Conservation (phyloP, 1,140 invertebrate genomes). For the Macrobrachium nipponense region DNA sequence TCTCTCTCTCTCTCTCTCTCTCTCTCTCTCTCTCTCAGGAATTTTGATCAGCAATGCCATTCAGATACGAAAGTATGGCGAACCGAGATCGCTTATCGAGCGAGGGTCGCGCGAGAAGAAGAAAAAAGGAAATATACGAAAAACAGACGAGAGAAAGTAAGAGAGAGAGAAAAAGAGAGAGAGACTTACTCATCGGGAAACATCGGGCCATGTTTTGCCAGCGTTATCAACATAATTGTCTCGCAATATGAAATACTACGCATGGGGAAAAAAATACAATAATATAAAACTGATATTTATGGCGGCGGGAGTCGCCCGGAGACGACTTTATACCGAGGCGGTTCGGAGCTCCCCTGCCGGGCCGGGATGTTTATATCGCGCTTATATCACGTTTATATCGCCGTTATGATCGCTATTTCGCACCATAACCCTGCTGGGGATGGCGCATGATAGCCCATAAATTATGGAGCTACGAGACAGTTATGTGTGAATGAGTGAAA, state of each 20-base stretch:
- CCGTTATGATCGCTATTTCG: conserved; percentile 49
- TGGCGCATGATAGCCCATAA: conserved; percentile 50
- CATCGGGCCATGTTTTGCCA: conserved; percentile 7
- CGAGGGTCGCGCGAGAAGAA: neutral
- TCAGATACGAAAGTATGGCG: no score
- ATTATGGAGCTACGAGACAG: conserved; percentile 40
- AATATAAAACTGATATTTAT: conserved; percentile 40
- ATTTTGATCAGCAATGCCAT: no score
- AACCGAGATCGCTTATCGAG: no score
- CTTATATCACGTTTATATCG: conserved; percentile 41
- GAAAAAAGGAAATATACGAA: neutral
- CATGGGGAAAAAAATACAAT: conserved; percentile 16
- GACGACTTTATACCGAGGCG: conserved; percentile 26
- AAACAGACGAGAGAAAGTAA: neutral
- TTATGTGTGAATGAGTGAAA: conserved; percentile 23
- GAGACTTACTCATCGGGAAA: no score
- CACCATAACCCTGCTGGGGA: conserved; percentile 41
- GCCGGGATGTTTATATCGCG: neutral
- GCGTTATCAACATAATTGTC: conserved; percentile 20
- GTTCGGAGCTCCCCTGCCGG: neutral
- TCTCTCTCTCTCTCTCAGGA: no score
- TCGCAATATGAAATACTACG: conserved; percentile 15
- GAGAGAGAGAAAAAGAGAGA: neutral
- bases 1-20: no score
- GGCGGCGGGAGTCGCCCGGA: neutral